A percentile compares a stretch with the other conserved stretches of the same genome.
Conservation (phyloP, 2,797 vertebrate genomes). For the Enteromius fasciolatus region DNA sequence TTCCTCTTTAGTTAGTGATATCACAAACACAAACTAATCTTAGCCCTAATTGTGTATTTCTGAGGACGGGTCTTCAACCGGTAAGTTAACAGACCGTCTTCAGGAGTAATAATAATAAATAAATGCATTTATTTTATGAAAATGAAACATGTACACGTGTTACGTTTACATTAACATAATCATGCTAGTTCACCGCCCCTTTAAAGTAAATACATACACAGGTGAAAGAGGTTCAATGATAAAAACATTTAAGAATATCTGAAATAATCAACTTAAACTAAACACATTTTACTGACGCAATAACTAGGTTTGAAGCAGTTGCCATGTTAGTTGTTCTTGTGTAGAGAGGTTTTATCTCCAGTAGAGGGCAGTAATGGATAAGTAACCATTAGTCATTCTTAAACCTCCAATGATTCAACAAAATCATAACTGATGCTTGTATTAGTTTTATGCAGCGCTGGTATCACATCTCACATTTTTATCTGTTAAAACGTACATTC, state of each 20-base stretch:
- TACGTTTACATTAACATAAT: too few species aligned
- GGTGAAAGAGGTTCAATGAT: too few species aligned
- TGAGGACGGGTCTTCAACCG: too few species aligned
- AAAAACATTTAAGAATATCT: too few species aligned
- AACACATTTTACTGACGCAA: not conserved
- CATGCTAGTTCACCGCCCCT: not conserved
- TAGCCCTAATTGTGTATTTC: too few species aligned
- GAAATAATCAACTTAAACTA: not conserved
- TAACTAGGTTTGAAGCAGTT: not conserved
- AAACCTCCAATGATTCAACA: not conserved
- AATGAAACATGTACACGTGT: too few species aligned
- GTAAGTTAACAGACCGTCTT: too few species aligned
- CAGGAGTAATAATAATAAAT: too few species aligned
- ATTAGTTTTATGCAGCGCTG: not conserved
- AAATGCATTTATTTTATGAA: too few species aligned
- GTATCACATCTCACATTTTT: not conserved
- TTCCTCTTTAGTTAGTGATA: too few species aligned
- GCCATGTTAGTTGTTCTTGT: not conserved
- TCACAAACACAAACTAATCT: too few species aligned
- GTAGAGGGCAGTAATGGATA: constrained; percentile 30
- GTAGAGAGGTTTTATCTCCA: not conserved
- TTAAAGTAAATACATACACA: not conserved
- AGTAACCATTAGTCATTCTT: not conserved
- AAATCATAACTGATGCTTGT: too few species aligned
- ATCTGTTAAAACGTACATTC: not conserved